Evolutionary conservation across 2,888 invertebrate species (phyloP), one percentile per base, ranked within the genome.

Genomic region (Candidula unifasciata): DNA sequence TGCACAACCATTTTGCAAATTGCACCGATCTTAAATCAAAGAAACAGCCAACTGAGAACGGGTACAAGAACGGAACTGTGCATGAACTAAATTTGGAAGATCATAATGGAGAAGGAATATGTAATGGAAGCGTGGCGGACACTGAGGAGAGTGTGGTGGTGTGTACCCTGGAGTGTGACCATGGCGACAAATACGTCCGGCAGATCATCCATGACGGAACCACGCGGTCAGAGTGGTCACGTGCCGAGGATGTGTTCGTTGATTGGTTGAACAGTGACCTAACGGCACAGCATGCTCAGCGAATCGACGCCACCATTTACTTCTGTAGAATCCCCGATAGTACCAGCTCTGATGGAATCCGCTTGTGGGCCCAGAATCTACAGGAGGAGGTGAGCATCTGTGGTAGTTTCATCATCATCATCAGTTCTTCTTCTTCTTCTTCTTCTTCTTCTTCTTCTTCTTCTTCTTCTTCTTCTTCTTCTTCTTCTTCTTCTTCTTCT

Each of bases 251-350:
- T 68, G 68, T 76, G 54, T 77, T 82, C 66, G 82, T 82, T 73
- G 82, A 82, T 68, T 82, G 82, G 82, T 54, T 82, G 33, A 77
- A 77, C 54, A 76, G 68, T 35, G 76, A 82, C 5, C 68, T 82
- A 0, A 77, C 66, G 3, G 76, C 66, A 44, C 76, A 77, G 77
- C 82, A 77, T 44, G 44, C 82, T 52, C 54, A 54, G 27, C 54
- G 66, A 73, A 64, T 82, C 44, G 82, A 82, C 60, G 66, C 16
- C 66, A 82, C 76, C 18, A 68, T 82, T 33, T 82, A 82, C 37
- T 57, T 82, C 33, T 77, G 82, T 30, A 27, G 27, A 16, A 16
- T 77, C 37, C 82, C 82, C 0, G n/a, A 52, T 8, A 66, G 73
- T 24, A 82, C 82, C 2, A 54, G 76, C 6, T 76, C 77, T 10